Evolutionary conservation across 2,888 invertebrate genomes (phyloP), one percentile per base, ranked within the genome.

Genomic region (Melinaea marsaeus): DNA sequence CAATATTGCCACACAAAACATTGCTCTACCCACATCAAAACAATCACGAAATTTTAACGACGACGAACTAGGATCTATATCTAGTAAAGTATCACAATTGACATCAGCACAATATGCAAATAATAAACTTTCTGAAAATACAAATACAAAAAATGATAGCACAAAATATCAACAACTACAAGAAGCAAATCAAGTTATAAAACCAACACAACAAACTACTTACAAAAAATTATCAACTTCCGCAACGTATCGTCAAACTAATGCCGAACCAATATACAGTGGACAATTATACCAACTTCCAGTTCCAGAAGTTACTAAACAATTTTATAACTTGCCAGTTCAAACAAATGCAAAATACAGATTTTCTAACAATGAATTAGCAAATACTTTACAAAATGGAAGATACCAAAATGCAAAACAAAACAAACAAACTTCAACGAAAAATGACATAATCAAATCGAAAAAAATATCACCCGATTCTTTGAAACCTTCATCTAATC

Each of bases 221-320:
- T 68, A 66, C 63, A 67, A 62, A 34, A 46, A 56, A 55, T 55
- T 60, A n/a, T 35, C 60, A 13, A 37, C 33, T 11, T n/a, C 48
- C 42, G 13, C 51, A 13, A 57, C 58, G 32, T 70, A 71, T 22
- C 54, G 65, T 51, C 67, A 62, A 47, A 68, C 69, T 42, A 74
- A 75, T 46, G 73, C 75, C 64, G 80, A 80, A 55, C 78, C 81
- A 68, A 72, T 88, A 71, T 89, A 88, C 72, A 90, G 90, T 68
- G 90, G 89, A 37, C 90, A 90, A 72, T 72, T 88, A 60, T 90
- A 90, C 69, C 82, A 89, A 72, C 77, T 82, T 57, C 82, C 90
- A 35, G 90, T 90, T 55, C 88, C 88, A 62, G 86, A 88, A 67
- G 89, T 90, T 35, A 86, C 86, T 13, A 80, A 74, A 63, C 80